A percentile compares a stretch with the other conserved stretches of the same genome.
Conservation (phyloP, 2,888 invertebrate species). For the Thymelicus lineola region DNA sequence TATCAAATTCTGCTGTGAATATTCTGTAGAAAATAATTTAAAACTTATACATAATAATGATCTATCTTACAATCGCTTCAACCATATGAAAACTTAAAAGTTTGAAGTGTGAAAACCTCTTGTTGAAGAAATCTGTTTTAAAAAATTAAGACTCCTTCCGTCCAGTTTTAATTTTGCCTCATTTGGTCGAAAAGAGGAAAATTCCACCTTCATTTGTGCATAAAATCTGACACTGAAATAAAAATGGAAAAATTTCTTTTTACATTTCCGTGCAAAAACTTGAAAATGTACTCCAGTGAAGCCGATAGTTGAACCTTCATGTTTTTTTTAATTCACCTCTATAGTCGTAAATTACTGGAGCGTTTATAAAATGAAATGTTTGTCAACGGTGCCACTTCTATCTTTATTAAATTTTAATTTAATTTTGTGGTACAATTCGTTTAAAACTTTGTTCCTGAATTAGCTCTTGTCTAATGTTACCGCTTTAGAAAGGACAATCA, state of each 20-base stretch:
- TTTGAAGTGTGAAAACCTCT: background rate
- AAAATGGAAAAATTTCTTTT: constrained; percentile 15
- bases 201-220: constrained; percentile 34
- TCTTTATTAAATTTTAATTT: constrained; percentile 4
- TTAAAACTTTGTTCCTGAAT: background rate
- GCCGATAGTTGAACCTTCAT: constrained; percentile 24
- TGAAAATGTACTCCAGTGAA: constrained; percentile 21
- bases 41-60: no score
- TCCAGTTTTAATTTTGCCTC: constrained; percentile 32
- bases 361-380: constrained; percentile 12
- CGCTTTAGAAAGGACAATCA: no score
- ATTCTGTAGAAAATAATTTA: no score
- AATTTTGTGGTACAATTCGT: background rate
- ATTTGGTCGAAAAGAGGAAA: constrained; percentile 26
- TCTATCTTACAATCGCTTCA: no score
- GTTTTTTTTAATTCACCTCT: constrained; percentile 22
- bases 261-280: constrained; percentile 23
- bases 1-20: no score
- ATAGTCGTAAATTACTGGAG: constrained; percentile 20
- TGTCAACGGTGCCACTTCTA: background rate
- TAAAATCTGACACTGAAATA: constrained; percentile 34
- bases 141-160: constrained; percentile 23
- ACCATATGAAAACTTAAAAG: no score
- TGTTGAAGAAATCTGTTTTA: constrained; percentile 21
- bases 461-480: no score